phyloP scores from a whole-genome alignment of 2,888 invertebrate species.

The Caenorhabditis sp. region DNA sequence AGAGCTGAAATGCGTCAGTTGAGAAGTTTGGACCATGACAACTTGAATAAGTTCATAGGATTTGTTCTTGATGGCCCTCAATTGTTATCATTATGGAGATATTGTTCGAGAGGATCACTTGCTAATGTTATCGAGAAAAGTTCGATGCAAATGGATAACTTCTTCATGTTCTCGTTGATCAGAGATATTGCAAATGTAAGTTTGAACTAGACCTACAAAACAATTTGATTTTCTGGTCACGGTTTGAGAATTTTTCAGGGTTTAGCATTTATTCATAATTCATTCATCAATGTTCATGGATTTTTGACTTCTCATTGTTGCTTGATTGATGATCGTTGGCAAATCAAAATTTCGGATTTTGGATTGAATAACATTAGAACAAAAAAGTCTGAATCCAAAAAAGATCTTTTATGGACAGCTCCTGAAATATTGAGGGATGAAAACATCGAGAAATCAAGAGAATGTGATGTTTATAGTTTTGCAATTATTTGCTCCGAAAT shows the following conservation, averaged over 20 bases:
- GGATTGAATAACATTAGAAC: conserved; percentile 14
- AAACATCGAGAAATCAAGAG: conserved; percentile 1
- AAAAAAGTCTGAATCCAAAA: background rate
- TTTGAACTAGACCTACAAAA: background rate
- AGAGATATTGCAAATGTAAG: conserved; percentile 59
- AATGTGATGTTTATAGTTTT: conserved; percentile 56
- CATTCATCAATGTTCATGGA: conserved; percentile 25
- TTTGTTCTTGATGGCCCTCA: conserved; percentile 59
- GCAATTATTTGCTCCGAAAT: conserved; percentile 52
- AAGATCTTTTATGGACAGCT: conserved; percentile 54
- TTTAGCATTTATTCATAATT: conserved; percentile 27
- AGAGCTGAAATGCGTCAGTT: conserved; percentile 45
- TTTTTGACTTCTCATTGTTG: conserved; percentile 40
- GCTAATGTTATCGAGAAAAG: conserved; percentile 37
- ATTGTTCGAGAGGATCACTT: conserved; percentile 54
- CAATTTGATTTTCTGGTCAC: too few relatives aligned
- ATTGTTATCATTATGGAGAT: conserved; percentile 60
- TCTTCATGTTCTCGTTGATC: conserved; percentile 65
- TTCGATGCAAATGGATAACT: conserved; percentile 58
- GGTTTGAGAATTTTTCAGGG: too few relatives aligned
- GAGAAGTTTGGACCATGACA: conserved; percentile 64
- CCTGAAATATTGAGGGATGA: conserved; percentile 52
- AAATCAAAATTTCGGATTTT: conserved; percentile 47
- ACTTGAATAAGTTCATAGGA: conserved; percentile 66
- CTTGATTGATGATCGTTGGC: conserved; percentile 58